phyloP scores from a whole-genome alignment of 2,113 vertebrate species.

The Leuciscus idus region DNA sequence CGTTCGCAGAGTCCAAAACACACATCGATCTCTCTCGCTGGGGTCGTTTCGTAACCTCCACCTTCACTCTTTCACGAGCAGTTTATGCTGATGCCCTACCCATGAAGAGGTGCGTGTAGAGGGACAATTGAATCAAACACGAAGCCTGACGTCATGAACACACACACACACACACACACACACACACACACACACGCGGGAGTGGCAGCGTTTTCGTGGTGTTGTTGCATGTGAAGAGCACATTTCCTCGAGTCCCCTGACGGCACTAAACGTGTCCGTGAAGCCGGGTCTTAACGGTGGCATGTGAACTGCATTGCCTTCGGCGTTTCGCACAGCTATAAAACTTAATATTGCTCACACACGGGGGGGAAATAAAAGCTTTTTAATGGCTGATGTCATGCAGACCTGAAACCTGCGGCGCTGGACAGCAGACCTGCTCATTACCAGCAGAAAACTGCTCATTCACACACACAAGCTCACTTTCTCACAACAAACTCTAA shows the following conservation, averaged over 20 bases:
- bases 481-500: conserved; percentile 35
- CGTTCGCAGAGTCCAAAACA: conserved; percentile 67
- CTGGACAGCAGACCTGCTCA: conserved; percentile 55
- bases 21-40: not conserved
- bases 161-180: too few species aligned
- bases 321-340: conserved; percentile 74
- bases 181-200: too few species aligned
- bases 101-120: conserved; percentile 57
- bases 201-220: too few species aligned
- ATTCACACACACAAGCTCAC: conserved; percentile 40
- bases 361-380: conserved; percentile 65
- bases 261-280: conserved; percentile 69
- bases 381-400: conserved; percentile 73
- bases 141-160: conserved; percentile 62
- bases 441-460: conserved; percentile 46
- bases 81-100: not conserved
- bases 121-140: conserved; percentile 55
- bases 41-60: not conserved
- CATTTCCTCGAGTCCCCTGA: conserved; percentile 75
- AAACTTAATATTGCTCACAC: conserved; percentile 77
- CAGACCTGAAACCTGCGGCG: conserved; percentile 62
- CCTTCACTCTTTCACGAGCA: not conserved
- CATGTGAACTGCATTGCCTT: conserved; percentile 71
- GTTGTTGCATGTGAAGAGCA: conserved; percentile 80
- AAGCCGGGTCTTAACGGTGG: conserved; percentile 62